These are phyloP conservation scores for Caenorhabditis becei DNA, from an alignment of 2,888 invertebrate species.

Conservation along the genomic window DNA sequence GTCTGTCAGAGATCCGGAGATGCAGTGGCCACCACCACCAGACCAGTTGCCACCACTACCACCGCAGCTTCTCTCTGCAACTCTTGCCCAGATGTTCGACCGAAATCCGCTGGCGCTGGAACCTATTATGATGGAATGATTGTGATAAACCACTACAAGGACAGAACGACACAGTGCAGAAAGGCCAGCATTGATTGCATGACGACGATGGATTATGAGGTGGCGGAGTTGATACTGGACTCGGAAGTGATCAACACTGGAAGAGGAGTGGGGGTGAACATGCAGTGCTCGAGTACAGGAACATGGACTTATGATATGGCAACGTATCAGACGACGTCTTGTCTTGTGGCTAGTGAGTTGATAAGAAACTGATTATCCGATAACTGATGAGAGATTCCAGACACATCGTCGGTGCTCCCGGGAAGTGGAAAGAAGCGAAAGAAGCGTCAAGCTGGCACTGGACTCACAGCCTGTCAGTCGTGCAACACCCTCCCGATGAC, in stretches of 20 bases:
- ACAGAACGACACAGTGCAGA: constrained; percentile 35
- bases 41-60: constrained; percentile 22
- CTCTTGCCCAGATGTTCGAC: constrained; percentile 45
- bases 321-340: constrained; percentile 29
- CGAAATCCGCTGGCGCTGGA: constrained; percentile 18
- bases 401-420: constrained; percentile 21
- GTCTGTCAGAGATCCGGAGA: constrained; percentile 3
- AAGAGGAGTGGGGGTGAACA: constrained; percentile 27
- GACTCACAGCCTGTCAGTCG: constrained; percentile 46
- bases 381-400: constrained; percentile 3
- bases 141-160: constrained; percentile 60
- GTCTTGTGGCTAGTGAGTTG: constrained; percentile 47
- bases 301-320: constrained; percentile 35
- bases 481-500: constrained; percentile 47
- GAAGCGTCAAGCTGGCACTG: constrained; percentile 61
- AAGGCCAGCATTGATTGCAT: constrained; percentile 47
- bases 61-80: constrained; percentile 25
- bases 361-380: no score
- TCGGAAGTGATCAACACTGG: constrained; percentile 8
- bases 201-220: constrained; percentile 51
- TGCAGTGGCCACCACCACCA: background rate
- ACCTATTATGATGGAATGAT: constrained; percentile 65
- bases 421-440: constrained; percentile 33
- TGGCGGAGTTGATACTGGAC: constrained; percentile 35
- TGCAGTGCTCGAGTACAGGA: constrained; percentile 35